phyloP scores from a whole-genome alignment of 2,888 invertebrate species.

The Parthenolecanium corni region DNA sequence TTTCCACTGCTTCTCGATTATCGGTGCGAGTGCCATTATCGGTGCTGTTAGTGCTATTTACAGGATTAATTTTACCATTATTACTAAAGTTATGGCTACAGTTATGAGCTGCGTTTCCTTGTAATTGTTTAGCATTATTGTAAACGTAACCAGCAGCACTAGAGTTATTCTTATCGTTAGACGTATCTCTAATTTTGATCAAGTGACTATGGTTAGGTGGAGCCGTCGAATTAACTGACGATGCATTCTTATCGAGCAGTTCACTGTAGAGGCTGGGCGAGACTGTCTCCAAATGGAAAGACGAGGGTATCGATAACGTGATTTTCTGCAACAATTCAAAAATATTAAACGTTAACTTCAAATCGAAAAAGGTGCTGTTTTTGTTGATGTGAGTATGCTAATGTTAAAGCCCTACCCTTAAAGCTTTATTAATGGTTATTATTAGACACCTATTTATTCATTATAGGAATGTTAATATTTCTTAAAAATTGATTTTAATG shows the following conservation, averaged over 20 bases:
- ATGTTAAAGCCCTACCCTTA: too few relatives aligned
- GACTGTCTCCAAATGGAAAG: constrained; percentile 14
- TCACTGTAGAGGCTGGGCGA: constrained; percentile 27
- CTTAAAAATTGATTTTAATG: too few relatives aligned
- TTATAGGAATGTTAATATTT: too few relatives aligned
- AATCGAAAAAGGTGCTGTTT: neutral
- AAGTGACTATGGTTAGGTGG: neutral
- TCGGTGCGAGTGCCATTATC: neutral
- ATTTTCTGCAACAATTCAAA: constrained; percentile 27
- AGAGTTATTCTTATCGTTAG: neutral
- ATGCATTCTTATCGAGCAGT: constrained; percentile 9
- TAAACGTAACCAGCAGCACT: neutral
- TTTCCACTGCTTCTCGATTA: neutral
- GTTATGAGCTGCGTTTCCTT: neutral
- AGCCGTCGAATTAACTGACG: constrained; percentile 1
- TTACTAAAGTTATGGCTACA: neutral
- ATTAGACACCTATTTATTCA: too few relatives aligned
- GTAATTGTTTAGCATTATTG: neutral
- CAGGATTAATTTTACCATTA: neutral
- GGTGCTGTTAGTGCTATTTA: neutral
- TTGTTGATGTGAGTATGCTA: too few relatives aligned
- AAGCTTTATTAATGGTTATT: too few relatives aligned
- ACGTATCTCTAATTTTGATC: constrained; percentile 14
- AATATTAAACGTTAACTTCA: constrained; percentile 18
- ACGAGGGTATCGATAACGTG: constrained; percentile 12